Base-by-base conservation (phyloP, 2,113 vertebrate species). In the Apodemus speciosus region DNA sequence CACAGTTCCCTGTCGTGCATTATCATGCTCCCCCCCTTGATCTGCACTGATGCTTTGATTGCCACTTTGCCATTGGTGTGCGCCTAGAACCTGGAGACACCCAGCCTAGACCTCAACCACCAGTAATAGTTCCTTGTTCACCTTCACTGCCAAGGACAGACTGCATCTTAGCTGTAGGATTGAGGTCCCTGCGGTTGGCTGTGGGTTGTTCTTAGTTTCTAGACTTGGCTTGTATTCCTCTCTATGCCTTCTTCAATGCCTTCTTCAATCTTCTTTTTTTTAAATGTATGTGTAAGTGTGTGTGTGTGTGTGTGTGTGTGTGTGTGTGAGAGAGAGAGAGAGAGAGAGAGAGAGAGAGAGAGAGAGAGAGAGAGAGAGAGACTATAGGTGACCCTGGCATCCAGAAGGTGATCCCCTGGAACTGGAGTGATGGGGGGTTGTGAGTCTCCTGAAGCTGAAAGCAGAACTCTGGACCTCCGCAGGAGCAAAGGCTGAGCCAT, bases 181-280 rank as follows among this genome's bases (percentile, higher is more conserved):
- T 72, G 10, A 53, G 40, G 53, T 46, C 30, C 16, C 7, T 25
- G 5, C 53, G 14, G 9, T 43, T 40, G 58, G n/a, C 49, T 9
- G 14, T 25, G 58, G 23, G 38, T 43, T 62, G 18, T 38, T 69
- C 72, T 71, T 84, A 56, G 88, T 21, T 20, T 93, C 46, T 35
- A 18, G 68, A 66, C 13, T 30, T 64, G 6, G 3, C 66, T 62
- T 69, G 51, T 15, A 0, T 75, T 72, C 25, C 38, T 51, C 18
- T 53, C 38, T 46, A 13, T 0, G 49, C 40, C 27, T 2, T 79
- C 38, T 66, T 51, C 15, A 2, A 13, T 0, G 49, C 40, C 27
- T 2, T 79, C 38, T 66, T 51, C 15, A 2, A 38, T 3, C 46
- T 69, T 84, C 16, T 32, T 64, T 64, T 66, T 64, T 2, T 21